Base-by-base conservation (phyloP, 1,140 invertebrate genomes). In the Lordiphosa collinella region DNA sequence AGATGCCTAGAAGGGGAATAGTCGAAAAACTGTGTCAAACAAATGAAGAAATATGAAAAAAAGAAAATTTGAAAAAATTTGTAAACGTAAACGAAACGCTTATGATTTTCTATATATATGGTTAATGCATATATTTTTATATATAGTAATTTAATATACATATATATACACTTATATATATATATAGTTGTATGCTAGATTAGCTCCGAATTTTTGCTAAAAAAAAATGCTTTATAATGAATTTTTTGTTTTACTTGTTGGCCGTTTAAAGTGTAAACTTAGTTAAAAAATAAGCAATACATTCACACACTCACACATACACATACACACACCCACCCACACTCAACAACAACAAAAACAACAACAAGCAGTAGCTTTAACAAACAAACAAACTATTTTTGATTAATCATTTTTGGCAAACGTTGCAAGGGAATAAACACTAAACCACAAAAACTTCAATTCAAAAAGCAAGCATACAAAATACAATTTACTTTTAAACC, bases 51-150 rank as follows among this genome's bases (percentile, higher is more conserved):
- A 64, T 65, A 75, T 80, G 67, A 64, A 73, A 82, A 85, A 68
- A 62, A 34, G 4, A 59, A 37, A 55, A 54, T 37, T 35, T 48
- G 6, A 35, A 40, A 63, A 74, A 76, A 63, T 44, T 25, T 68
- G 63, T 56, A 72, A 69, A 74, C 55, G 76, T 75, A 82, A 80
- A 82, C 71, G 71, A 82, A 67, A 82, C 76, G 76, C 76, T 80
- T 80, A 80, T 80, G 71, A 82, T 80, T 80, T 78, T 72, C 35
- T 61, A 71, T 51, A 31, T 51, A 31, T 63, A 56, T 29, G 25
- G 25, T 29, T 29, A 10, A 61, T 61, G 38, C 31, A 66, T 44
- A 65, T 43, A 53, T 9, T 53, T 49, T 44, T 44, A 31, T 51
- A 57, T 47, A 40, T 52, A 38, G 37, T 52, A 38, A 31, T 38